These are phyloP conservation scores for Montipora cactus DNA, from an alignment of 64 coral and sea anemone genomes.

Conservation along the genomic window DNA sequence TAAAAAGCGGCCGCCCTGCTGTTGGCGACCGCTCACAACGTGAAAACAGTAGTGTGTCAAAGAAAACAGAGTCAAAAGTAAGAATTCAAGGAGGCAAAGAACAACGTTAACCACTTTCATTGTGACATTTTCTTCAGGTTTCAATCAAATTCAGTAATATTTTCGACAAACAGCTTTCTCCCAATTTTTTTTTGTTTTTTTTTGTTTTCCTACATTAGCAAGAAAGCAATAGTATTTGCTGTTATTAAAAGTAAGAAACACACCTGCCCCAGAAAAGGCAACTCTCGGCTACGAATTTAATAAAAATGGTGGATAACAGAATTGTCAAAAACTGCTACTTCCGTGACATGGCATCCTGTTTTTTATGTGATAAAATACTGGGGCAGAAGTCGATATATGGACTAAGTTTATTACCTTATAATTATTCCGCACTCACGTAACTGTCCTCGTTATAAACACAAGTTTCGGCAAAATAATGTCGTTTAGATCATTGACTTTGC, in stretches of 20 bases:
- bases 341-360: background rate
- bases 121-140: too few relatives aligned
- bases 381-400: background rate
- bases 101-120: background rate
- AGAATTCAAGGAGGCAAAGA: too few relatives aligned
- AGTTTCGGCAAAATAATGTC: background rate
- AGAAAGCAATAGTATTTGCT: constrained; percentile 22
- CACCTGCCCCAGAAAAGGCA: constrained; percentile 20
- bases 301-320: background rate
- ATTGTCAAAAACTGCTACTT: constrained; percentile 8
- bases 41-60: background rate
- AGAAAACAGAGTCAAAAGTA: too few relatives aligned
- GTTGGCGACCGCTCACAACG: background rate
- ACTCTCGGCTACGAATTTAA: background rate
- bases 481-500: background rate
- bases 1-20: background rate
- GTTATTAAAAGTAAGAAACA: constrained; percentile 21
- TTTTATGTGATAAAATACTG: background rate
- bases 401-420: background rate
- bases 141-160: background rate
- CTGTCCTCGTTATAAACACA: background rate
- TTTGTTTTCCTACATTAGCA: background rate
- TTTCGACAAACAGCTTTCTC: background rate
- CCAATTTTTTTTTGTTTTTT: constrained; percentile 1
- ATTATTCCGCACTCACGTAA: background rate